A percentile compares a stretch with the other conserved stretches of the same genome.
Evolutionary conservation across 1,140 invertebrate genomes (phyloP).

Genomic region (Nomia melanderi): DNA sequence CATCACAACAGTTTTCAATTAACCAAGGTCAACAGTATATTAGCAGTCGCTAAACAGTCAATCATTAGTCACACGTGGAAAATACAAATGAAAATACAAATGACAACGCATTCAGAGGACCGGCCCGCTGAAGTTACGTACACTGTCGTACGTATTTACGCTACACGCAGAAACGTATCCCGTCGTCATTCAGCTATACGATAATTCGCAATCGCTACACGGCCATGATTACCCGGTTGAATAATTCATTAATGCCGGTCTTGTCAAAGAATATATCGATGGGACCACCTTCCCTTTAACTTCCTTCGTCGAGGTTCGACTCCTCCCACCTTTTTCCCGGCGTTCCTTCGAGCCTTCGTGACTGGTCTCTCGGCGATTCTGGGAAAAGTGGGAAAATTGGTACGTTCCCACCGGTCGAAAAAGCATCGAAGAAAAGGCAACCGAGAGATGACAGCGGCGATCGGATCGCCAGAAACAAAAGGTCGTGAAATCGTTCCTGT

Average conservation of each 20-base stretch:
- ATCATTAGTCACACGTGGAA: conserved; percentile 54
- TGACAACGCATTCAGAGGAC: conserved; percentile 26
- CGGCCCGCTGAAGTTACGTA: conserved; percentile 26
- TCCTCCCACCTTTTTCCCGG: not conserved
- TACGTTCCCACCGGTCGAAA: conserved; percentile 28
- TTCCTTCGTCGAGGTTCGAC: conserved; percentile 30
- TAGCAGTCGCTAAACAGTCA: conserved; percentile 49
- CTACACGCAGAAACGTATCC: conserved; percentile 31
- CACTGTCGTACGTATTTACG: not conserved
- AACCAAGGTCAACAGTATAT: conserved; percentile 57
- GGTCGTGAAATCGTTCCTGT: conserved; percentile 29
- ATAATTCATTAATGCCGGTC: conserved; percentile 78
- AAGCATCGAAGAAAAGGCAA: not conserved
- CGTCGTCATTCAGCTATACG: conserved; percentile 30
- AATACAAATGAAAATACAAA: conserved; percentile 50
- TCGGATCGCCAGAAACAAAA: conserved; percentile 51
- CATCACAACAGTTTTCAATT: conserved; percentile 37
- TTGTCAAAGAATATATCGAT: conserved; percentile 76
- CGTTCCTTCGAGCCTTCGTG: conserved; percentile 15
- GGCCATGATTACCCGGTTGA: conserved; percentile 76
- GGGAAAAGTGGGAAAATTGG: conserved; percentile 48
- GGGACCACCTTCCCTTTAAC: conserved; percentile 40
- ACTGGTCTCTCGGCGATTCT: not conserved
- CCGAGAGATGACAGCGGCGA: conserved; percentile 15
- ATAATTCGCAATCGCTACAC: conserved; percentile 77